These are phyloP conservation scores for Macrochelys suwanniensis DNA, from an alignment of 2,797 vertebrate genomes.

Conservation along the genomic window DNA sequence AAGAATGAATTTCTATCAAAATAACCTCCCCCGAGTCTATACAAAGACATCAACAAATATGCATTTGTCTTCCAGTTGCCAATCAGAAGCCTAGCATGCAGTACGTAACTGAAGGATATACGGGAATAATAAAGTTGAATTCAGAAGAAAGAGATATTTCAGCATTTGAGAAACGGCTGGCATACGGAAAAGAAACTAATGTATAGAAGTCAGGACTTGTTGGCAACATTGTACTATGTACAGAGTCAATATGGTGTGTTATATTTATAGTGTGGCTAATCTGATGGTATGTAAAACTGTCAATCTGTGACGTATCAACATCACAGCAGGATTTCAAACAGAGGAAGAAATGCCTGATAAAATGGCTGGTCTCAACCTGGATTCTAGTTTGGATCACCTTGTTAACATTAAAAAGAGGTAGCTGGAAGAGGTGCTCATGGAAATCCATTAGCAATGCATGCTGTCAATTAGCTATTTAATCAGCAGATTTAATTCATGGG, in stretches of 20 bases:
- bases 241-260: neutral
- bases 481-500: neutral
- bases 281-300: neutral
- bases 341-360: neutral
- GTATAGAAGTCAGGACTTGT: conserved; percentile 21
- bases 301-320: neutral
- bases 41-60: neutral
- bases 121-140: conserved; percentile 8
- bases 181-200: conserved; percentile 55
- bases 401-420: neutral
- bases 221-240: neutral
- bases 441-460: neutral
- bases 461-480: neutral
- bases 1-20: neutral
- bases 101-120: conserved; percentile 54
- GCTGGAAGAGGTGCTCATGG: neutral
- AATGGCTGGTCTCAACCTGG: neutral
- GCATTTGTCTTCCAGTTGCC: conserved; percentile 53
- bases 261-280: neutral
- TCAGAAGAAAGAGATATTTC: neutral
- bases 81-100: conserved; percentile 44
- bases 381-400: neutral
- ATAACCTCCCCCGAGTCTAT: too few species aligned
- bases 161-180: neutral
- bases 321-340: neutral